phyloP scores from a whole-genome alignment of 92 coral and sea anemone genomes.

The Pocillopora grandis region DNA sequence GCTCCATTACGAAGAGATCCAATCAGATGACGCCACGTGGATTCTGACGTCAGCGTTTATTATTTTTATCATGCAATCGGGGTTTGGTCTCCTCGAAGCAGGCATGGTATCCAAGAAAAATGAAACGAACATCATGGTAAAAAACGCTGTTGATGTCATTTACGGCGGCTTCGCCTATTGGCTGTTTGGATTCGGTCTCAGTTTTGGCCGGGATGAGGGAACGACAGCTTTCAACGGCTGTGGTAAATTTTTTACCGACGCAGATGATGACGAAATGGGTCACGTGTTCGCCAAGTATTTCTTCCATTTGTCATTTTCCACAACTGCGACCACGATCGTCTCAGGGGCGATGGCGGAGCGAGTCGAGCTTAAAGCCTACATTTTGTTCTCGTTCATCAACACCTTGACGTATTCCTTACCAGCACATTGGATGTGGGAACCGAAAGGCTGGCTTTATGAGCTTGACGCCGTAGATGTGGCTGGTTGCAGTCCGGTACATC shows the following conservation, averaged over 20 bases:
- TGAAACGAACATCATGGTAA: conserved; percentile 82
- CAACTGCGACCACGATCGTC: conserved; percentile 82
- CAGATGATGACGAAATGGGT: conserved; percentile 73
- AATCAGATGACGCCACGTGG: conserved; percentile 95
- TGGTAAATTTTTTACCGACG: conserved; percentile 71
- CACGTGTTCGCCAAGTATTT: conserved; percentile 79
- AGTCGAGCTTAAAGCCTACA: conserved; percentile 75
- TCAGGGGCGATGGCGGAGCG: conserved; percentile 94
- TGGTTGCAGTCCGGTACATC: conserved; percentile 91
- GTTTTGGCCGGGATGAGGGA: conserved; percentile 64
- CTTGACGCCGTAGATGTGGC: conserved; percentile 84
- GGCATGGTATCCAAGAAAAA: conserved; percentile 87
- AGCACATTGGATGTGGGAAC: conserved; percentile 88
- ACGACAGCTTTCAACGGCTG: conserved; percentile 69
- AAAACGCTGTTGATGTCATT: conserved; percentile 79
- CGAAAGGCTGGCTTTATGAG: conserved; percentile 67
- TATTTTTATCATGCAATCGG: conserved; percentile 95
- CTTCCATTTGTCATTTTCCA: conserved; percentile 83
- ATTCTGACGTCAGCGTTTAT: conserved; percentile 91
- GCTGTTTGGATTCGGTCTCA: conserved; percentile 85
- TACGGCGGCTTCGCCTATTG: conserved; percentile 84
- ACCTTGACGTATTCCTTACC: conserved; percentile 74
- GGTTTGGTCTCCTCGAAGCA: conserved; percentile 89
- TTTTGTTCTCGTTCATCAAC: conserved; percentile 73
- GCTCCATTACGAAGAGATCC: conserved; percentile 29